phyloP scores from a whole-genome alignment of 2,797 vertebrate species.

The Lutjanus campechanus region DNA sequence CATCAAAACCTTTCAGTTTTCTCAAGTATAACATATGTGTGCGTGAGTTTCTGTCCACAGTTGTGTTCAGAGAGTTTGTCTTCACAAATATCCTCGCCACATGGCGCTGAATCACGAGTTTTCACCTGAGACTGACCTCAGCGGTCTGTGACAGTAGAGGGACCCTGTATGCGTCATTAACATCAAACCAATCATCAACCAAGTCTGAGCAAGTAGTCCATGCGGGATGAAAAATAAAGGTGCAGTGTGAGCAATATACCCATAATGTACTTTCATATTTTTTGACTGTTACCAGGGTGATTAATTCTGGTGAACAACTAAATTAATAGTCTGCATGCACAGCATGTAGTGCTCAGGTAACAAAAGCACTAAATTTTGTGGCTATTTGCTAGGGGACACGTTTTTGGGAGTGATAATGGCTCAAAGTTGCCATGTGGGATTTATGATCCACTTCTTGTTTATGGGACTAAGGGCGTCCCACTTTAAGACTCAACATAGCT shows the following conservation, averaged over 20 bases:
- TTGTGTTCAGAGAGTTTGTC: constrained; percentile 11
- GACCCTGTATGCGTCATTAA: constrained; percentile 17
- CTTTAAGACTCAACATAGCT: constrained; percentile 56
- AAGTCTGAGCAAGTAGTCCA: constrained; percentile 3
- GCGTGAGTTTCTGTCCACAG: not conserved
- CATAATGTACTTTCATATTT: constrained; percentile 13
- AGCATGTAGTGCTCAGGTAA: not conserved
- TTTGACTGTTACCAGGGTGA: constrained; percentile 16
- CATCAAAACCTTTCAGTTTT: not conserved
- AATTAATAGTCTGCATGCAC: constrained; percentile 10
- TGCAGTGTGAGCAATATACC: not conserved
- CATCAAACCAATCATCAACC: constrained; percentile 31
- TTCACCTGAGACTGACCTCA: constrained; percentile 14
- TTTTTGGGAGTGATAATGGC: constrained; percentile 53
- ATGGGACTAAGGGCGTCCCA: constrained; percentile 55
- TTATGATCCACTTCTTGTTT: constrained; percentile 69
- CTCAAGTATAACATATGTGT: not conserved
- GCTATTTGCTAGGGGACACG: constrained; percentile 34
- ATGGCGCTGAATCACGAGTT: constrained; percentile 1
- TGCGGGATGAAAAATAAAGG: constrained; percentile 18
- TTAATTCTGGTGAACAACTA: constrained; percentile 14
- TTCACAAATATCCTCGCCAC: constrained; percentile 5
- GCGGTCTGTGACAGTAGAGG: constrained; percentile 1
- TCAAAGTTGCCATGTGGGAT: constrained; percentile 54
- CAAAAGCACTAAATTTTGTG: constrained; percentile 15